These are phyloP conservation scores for Cydia splendana DNA, from an alignment of 1,140 invertebrate species.

Conservation along the genomic window DNA sequence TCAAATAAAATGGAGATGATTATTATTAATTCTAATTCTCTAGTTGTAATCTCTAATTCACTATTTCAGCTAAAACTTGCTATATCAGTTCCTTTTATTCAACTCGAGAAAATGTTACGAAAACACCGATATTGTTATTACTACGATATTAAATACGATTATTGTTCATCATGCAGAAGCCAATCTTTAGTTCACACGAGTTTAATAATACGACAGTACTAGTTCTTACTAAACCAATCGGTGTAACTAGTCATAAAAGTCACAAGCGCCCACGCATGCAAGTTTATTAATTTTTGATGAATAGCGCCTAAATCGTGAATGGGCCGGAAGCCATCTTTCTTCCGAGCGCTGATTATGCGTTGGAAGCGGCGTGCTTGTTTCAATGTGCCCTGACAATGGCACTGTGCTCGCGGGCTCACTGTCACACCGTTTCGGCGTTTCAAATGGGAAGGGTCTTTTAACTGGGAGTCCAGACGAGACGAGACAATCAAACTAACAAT, in stretches of 20 bases:
- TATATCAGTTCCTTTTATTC: too few species aligned
- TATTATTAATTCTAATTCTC: too few species aligned
- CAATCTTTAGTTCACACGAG: neutral
- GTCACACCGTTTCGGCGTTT: constrained; percentile 35
- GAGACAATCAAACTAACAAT: too few species aligned
- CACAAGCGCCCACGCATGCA: neutral
- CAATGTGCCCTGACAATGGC: constrained; percentile 39
- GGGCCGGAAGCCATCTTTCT: constrained; percentile 39
- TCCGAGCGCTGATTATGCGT: constrained; percentile 41
- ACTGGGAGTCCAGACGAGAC: too few species aligned
- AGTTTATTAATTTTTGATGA: constrained; percentile 12
- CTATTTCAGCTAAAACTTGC: too few species aligned
- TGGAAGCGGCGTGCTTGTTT: constrained; percentile 34
- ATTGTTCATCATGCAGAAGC: neutral
- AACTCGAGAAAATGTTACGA: too few species aligned
- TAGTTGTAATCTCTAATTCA: too few species aligned
- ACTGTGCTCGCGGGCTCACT: constrained; percentile 24
- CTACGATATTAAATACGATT: too few species aligned
- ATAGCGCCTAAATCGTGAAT: constrained; percentile 17
- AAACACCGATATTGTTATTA: neutral
- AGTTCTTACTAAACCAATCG: neutral
- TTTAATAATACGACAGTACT: neutral
- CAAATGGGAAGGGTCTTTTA: too few species aligned
- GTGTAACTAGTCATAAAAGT: neutral
- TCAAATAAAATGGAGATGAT: too few species aligned